Evolutionary conservation across 2,113 vertebrate genomes (phyloP).

Genomic region (Propithecus coquereli): DNA sequence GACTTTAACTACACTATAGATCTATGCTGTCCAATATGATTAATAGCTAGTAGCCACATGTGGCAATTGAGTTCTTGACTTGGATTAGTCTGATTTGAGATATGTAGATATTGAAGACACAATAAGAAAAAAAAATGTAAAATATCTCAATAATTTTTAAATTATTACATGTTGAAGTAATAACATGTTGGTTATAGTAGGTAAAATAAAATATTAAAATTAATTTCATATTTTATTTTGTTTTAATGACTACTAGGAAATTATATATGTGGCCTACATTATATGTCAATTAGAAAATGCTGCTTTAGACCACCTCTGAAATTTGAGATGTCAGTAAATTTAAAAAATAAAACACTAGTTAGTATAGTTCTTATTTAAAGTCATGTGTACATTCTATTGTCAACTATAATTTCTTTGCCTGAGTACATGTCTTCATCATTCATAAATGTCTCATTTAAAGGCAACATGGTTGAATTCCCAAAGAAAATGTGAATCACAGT

Average conservation of each 20-base stretch:
- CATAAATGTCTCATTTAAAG: neutral
- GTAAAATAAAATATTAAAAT: neutral
- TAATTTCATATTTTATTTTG: neutral
- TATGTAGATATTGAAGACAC: neutral
- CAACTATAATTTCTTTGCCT: neutral
- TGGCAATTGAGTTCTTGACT: neutral
- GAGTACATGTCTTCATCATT: neutral
- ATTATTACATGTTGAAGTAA: neutral
- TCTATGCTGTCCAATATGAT: neutral
- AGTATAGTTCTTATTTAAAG: neutral
- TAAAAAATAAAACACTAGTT: neutral
- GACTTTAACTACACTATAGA: neutral
- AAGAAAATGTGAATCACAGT: neutral
- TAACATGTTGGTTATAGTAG: neutral
- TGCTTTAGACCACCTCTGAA: neutral
- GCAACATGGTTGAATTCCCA: neutral
- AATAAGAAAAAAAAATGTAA: neutral
- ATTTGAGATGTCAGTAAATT: neutral
- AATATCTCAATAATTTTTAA: neutral
- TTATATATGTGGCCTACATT: neutral
- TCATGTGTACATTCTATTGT: neutral
- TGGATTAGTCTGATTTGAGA: neutral
- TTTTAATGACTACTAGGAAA: neutral
- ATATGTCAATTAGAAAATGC: neutral
- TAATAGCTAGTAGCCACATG: too few relatives aligned